Conservation (phyloP, 2,888 invertebrate species). For the Lithophane ornitopus region DNA sequence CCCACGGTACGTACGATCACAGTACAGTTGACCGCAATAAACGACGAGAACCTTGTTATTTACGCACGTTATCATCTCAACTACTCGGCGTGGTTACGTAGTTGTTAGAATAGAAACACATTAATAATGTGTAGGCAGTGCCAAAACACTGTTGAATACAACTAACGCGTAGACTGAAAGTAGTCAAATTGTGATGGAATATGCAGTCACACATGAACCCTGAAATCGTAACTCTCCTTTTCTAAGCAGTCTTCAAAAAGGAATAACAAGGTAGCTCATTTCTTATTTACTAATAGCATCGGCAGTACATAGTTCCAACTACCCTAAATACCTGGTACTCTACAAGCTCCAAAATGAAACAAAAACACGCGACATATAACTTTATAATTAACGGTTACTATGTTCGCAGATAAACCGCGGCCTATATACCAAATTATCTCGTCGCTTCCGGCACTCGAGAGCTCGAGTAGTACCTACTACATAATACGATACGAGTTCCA, state of each 20-base stretch:
- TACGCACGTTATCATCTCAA: slow-evolving; percentile 18
- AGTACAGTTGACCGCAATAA: slow-evolving; percentile 41
- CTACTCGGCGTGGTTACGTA: slow-evolving; percentile 15
- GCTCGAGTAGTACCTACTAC: background rate
- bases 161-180: background rate
- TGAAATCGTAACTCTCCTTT: background rate
- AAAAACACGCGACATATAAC: slow-evolving; percentile 7
- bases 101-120: slow-evolving; percentile 24
- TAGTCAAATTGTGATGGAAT: background rate
- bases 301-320: background rate
- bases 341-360: background rate
- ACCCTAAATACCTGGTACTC: background rate
- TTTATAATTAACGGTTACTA: slow-evolving; percentile 20
- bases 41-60: slow-evolving; percentile 31
- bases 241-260: background rate
- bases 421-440: slow-evolving; percentile 61
- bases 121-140: slow-evolving; percentile 14
- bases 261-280: background rate
- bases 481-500: slow-evolving; percentile 21
- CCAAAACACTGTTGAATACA: slow-evolving; percentile 13
- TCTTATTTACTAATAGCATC: no score
- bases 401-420: slow-evolving; percentile 52
- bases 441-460: slow-evolving; percentile 48
- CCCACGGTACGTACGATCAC: slow-evolving; percentile 13
- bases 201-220: background rate